These are phyloP conservation scores for Malurus alboscapulatus DNA, from an alignment of 2,113 vertebrate genomes.

Conservation along the genomic window DNA sequence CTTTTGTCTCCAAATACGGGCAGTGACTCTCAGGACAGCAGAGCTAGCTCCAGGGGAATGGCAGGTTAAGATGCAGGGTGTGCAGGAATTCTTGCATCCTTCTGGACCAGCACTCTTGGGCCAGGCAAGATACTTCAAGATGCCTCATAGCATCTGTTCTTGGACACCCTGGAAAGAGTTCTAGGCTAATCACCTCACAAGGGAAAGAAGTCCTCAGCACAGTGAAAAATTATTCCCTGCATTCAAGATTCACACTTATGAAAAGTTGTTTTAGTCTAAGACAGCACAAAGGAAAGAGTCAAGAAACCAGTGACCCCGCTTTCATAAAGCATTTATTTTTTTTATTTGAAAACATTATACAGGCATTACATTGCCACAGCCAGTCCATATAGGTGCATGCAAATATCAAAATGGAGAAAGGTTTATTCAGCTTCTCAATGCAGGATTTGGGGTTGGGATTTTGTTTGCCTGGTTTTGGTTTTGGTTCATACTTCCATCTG, in stretches of 20 bases:
- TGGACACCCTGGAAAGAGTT: background rate
- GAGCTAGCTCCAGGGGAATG: background rate
- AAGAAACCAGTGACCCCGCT: constrained; percentile 49
- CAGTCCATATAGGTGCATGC: constrained; percentile 85
- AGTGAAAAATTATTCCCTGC: rapidly evolving
- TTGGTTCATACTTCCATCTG: constrained; percentile 75
- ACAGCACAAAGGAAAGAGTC: constrained; percentile 45
- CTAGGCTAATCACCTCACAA: background rate
- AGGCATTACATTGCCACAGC: constrained; percentile 87
- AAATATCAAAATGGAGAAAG: constrained; percentile 82
- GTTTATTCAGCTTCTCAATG: constrained; percentile 66
- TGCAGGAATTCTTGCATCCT: background rate
- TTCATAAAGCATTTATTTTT: constrained; percentile 82
- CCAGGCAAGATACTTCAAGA: background rate
- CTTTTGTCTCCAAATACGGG: background rate
- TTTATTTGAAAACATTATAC: constrained; percentile 89
- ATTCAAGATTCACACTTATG: background rate
- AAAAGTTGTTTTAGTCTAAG: background rate
- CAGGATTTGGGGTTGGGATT: constrained; percentile 62
- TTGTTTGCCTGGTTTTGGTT: constrained; percentile 57
- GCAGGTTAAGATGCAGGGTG: background rate
- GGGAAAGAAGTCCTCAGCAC: background rate
- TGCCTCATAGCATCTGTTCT: background rate
- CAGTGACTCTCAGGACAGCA: background rate
- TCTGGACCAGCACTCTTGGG: background rate